Percentiles rank a stretch among this genome's conserved stretches.
phyloP scores from a whole-genome alignment of 2,113 vertebrate genomes.

The Brachirus orientalis region DNA sequence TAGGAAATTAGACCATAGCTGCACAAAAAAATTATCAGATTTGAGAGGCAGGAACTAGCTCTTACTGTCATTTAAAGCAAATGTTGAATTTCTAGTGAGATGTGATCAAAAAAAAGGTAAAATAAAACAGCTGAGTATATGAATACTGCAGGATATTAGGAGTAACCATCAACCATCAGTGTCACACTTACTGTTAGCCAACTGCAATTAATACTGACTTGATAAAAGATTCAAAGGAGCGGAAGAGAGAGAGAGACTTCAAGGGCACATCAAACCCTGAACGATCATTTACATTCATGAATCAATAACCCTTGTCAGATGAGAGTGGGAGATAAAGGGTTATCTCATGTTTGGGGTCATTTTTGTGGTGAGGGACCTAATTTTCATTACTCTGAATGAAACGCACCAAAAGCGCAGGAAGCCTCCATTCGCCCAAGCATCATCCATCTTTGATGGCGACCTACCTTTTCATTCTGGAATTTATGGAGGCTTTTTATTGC shows the following conservation, averaged over 20 bases:
- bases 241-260: conserved; percentile 23
- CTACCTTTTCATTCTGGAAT: conserved; percentile 55
- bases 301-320: conserved; percentile 75
- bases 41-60: conserved; percentile 30
- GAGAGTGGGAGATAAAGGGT: conserved; percentile 50
- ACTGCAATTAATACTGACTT: conserved; percentile 30
- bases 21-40: conserved; percentile 40
- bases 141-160: conserved; percentile 58
- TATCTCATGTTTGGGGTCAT: conserved; percentile 64
- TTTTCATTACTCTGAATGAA: conserved; percentile 66
- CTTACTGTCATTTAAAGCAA: conserved; percentile 25
- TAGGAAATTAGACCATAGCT: conserved; percentile 63
- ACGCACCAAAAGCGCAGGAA: conserved; percentile 38
- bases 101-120: neutral
- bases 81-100: conserved; percentile 25
- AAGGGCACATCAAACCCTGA: conserved; percentile 68
- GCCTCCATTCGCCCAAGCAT: conserved; percentile 35
- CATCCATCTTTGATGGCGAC: conserved; percentile 46
- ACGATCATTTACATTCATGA: conserved; percentile 75
- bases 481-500: conserved; percentile 50
- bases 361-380: conserved; percentile 59
- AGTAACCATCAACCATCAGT: neutral
- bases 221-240: conserved; percentile 63
- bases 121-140: conserved; percentile 39
- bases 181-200: conserved; percentile 21